A percentile compares a stretch with the other conserved stretches of the same genome.
phyloP scores from a whole-genome alignment of 2,888 invertebrate genomes.

The Hypolimnas misippus region DNA sequence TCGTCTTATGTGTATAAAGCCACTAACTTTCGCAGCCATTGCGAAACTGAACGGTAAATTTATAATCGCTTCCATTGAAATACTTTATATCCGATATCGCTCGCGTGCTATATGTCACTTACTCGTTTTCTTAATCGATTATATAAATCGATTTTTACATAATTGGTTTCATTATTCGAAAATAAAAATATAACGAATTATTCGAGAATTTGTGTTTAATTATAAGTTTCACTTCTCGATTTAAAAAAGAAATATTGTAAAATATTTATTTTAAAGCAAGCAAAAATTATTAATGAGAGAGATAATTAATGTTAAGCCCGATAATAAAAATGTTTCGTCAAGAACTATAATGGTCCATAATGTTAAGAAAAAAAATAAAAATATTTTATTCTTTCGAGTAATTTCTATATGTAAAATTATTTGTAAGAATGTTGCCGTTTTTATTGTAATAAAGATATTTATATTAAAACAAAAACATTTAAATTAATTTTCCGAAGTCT shows the following conservation, averaged over 20 bases:
- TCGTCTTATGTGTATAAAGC: slow-evolving; percentile 11
- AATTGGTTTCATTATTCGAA: slow-evolving; percentile 34
- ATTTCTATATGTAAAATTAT: too few species aligned
- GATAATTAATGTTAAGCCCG: background rate
- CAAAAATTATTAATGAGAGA: background rate
- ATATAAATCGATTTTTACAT: slow-evolving; percentile 37
- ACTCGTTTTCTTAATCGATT: slow-evolving; percentile 28
- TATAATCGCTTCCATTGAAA: slow-evolving; percentile 21
- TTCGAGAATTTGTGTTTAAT: slow-evolving; percentile 12
- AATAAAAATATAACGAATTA: slow-evolving; percentile 4
- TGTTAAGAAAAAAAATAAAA: too few species aligned
- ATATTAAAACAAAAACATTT: background rate
- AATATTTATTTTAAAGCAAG: background rate
- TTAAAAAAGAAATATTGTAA: background rate
- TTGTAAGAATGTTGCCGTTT: too few species aligned
- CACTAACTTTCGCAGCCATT: background rate
- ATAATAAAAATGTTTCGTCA: background rate
- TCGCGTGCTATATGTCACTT: slow-evolving; percentile 33
- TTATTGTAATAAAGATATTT: too few species aligned
- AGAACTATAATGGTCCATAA: background rate
- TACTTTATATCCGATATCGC: slow-evolving; percentile 29
- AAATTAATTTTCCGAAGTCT: background rate
- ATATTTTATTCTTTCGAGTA: too few species aligned
- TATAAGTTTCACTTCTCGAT: slow-evolving; percentile 18
- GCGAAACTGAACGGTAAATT: slow-evolving; percentile 3